phyloP scores from a whole-genome alignment of 2,113 vertebrate species.

The Emydura subglobosa region DNA sequence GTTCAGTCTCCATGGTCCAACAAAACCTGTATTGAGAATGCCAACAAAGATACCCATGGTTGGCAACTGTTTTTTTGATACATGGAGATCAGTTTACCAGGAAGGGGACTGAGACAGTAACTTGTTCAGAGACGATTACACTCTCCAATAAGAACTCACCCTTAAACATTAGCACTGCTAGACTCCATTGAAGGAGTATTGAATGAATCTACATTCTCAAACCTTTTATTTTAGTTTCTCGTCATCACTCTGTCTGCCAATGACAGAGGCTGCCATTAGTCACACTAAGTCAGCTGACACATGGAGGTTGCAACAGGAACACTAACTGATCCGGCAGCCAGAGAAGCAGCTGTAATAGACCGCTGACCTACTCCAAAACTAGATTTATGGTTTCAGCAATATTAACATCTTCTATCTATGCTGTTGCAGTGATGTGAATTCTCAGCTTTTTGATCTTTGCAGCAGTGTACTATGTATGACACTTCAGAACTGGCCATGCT shows the following conservation, averaged over 20 bases:
- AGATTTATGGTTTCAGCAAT: neutral
- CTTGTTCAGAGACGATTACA: accelerated
- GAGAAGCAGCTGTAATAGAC: neutral
- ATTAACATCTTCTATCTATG: neutral
- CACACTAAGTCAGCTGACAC: neutral
- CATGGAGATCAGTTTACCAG: constrained; percentile 59
- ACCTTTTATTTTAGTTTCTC: accelerated
- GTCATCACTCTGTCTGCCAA: accelerated
- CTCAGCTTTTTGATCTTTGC: neutral
- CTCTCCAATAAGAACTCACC: neutral
- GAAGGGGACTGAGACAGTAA: neutral
- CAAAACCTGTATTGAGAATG: neutral
- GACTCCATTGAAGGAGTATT: neutral
- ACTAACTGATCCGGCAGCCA: accelerated
- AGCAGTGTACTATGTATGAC: accelerated
- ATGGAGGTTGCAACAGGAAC: neutral
- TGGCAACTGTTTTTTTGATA: constrained; percentile 68
- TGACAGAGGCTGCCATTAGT: neutral
- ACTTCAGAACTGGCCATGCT: accelerated
- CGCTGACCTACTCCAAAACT: accelerated
- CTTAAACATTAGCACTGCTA: neutral
- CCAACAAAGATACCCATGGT: constrained; percentile 55
- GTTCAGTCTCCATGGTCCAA: neutral
- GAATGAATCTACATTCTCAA: neutral
- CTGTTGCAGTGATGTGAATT: neutral